Evolutionary conservation across 2,888 invertebrate genomes (phyloP), one percentile per base, ranked within the genome.

Genomic region (Coelopa pilipes): DNA sequence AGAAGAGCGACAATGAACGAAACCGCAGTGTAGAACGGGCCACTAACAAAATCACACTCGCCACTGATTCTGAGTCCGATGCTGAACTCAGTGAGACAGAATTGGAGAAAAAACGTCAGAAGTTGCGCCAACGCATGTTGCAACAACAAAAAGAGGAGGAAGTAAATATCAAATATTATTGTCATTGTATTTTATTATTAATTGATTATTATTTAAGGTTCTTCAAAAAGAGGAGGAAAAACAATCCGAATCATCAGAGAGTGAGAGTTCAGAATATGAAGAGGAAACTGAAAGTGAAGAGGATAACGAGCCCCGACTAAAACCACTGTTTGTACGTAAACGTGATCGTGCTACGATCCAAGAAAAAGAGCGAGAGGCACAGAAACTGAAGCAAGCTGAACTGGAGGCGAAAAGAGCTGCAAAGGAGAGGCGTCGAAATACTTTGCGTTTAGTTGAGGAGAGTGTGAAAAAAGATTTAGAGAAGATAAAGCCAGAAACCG

Each of bases 261-360:
- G 91, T 73, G 94, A 94, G 68, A 93, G 93, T 67, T 94, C 95
- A 0, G 93, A 93, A 79, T 95, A 96, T 84, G 96, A 96, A 81
- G 94, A 88, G 60, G 88, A 95, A 80, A 93, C 94, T 47, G 96
- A 96, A 87, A 95, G 95, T 74, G 95, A 96, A 86, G 96, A 96
- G 86, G 97, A 97, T 83, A 93, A 94, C 74, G 96, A 96, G 9
- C 97, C 97, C 0, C 89, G 98, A 73, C 90, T 98, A 11, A 98
- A 98, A 84, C 98, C 98, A 0, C 94, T 98, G 0, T 98, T 98
- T 89, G 97, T 98, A 0, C 90, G 95, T 77, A 97, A 97, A 80
- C 92, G 93, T 74, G 98, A 99, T 82, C 90, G 99, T 74, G 94
- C 99, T 78, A 99, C 99, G 0, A 94, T 99, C 19, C 94, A 96